Evolutionary conservation across 2,113 vertebrate species (phyloP).

Genomic region (Ramphastos sulfuratus): DNA sequence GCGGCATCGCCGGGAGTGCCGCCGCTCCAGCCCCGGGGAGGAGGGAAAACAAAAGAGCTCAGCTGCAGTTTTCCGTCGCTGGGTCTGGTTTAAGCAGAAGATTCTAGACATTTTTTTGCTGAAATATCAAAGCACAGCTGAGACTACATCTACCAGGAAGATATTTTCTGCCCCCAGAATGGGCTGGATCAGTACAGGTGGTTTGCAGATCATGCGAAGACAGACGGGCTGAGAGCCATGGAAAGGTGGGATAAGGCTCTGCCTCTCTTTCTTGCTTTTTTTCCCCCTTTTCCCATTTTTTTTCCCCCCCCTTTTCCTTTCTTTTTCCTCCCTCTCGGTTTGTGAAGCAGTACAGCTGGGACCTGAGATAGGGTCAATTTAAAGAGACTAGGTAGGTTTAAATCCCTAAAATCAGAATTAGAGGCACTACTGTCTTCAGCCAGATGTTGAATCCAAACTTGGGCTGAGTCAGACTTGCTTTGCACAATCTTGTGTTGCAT

Average conservation of each 20-base stretch:
- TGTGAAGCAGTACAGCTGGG: constrained; percentile 32
- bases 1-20: constrained; percentile 57
- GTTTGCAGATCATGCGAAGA: constrained; percentile 69
- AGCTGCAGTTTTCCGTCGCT: constrained; percentile 75
- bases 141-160: constrained; percentile 63
- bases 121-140: constrained; percentile 67
- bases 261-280: background rate
- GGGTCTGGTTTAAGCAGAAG: constrained; percentile 72
- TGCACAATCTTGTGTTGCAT: constrained; percentile 13
- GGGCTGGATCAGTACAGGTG: constrained; percentile 82
- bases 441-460: constrained; percentile 75
- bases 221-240: constrained; percentile 74
- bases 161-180: constrained; percentile 55
- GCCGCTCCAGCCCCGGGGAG: constrained; percentile 75
- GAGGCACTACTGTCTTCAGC: constrained; percentile 23
- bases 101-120: constrained; percentile 72
- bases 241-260: constrained; percentile 73
- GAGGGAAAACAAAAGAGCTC: constrained; percentile 83
- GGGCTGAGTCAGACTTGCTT: constrained; percentile 60
- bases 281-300: background rate
- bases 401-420: background rate
- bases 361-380: constrained; percentile 16
- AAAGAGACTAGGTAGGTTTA: background rate
- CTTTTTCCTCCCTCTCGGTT: background rate
- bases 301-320: background rate